Percentiles rank a stretch among this genome's conserved stretches.
These are phyloP conservation scores for Tupiocoris notatus DNA, from an alignment of 2,888 invertebrate genomes.

Conservation along the genomic window DNA sequence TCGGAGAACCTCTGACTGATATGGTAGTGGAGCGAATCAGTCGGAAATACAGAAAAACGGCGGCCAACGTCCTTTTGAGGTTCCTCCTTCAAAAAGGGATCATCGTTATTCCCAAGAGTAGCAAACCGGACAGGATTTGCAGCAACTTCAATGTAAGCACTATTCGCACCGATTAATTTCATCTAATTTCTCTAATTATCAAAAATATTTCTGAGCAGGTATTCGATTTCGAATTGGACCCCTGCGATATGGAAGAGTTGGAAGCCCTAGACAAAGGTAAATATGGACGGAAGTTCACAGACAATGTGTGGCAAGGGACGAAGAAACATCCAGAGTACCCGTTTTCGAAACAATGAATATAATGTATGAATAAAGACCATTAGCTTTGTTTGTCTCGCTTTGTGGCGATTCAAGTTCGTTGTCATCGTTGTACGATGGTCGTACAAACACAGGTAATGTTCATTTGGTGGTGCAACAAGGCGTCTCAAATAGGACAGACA, in stretches of 20 bases:
- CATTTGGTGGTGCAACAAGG: no score
- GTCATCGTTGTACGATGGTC: no score
- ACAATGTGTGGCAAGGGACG: conserved; percentile 58
- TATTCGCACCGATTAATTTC: no score
- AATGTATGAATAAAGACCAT: no score
- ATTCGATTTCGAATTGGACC: conserved; percentile 62
- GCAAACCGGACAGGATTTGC: conserved; percentile 65
- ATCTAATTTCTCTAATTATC: no score
- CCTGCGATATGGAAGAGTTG: conserved; percentile 59
- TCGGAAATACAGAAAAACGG: conserved; percentile 60
- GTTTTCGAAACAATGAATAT: conserved; percentile 54
- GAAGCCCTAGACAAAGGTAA: conserved; percentile 62
- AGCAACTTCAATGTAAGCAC: conserved; percentile 63
- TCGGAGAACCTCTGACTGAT: conserved; percentile 60
- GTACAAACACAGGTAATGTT: no score
- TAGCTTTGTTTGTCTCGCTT: no score
- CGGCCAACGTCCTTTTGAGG: conserved; percentile 69
- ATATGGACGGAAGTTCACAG: conserved; percentile 66
- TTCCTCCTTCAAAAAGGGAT: conserved; percentile 65
- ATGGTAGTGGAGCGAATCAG: conserved; percentile 62
- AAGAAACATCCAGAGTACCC: conserved; percentile 71
- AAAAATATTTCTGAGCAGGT: no score
- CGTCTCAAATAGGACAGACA: no score
- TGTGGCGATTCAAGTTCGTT: no score
- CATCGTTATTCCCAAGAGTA: conserved; percentile 75